A percentile compares a stretch with the other conserved stretches of the same genome.
Conservation (phyloP, 2,113 vertebrate genomes). For the Muntiacus muntjak region DNA sequence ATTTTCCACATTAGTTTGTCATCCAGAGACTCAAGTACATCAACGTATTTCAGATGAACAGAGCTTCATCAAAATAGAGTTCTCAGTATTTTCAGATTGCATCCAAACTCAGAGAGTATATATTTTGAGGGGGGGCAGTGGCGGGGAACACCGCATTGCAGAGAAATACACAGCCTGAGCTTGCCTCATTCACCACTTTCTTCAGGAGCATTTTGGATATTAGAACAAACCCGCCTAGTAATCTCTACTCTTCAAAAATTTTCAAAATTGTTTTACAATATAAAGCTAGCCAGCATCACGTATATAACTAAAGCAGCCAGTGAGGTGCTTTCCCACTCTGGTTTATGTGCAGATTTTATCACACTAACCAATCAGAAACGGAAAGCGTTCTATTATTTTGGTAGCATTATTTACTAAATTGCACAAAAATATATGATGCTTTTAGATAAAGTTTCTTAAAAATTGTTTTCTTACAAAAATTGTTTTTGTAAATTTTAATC, state of each 20-base stretch:
- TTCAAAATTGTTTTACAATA: not conserved
- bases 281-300: not conserved
- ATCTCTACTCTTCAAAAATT: not conserved
- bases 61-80: not conserved
- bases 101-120: not conserved
- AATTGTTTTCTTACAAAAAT: not conserved
- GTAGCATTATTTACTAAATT: not conserved
- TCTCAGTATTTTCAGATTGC: accelerated
- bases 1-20: not conserved
- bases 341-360: not conserved
- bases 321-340: not conserved
- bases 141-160: too few species aligned
- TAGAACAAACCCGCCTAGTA: not conserved
- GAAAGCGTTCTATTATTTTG: not conserved
- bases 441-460: not conserved
- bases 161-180: not conserved
- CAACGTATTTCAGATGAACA: too few species aligned
- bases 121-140: not conserved
- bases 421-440: not conserved
- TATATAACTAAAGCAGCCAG: too few species aligned
- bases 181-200: accelerated
- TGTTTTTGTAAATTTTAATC: not conserved
- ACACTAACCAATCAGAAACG: not conserved
- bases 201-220: not conserved
- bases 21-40: not conserved